A percentile compares a stretch with the other conserved stretches of the same genome.
Evolutionary conservation across 2,797 vertebrate genomes (phyloP).

Genomic region (Holocentrus rufus): DNA sequence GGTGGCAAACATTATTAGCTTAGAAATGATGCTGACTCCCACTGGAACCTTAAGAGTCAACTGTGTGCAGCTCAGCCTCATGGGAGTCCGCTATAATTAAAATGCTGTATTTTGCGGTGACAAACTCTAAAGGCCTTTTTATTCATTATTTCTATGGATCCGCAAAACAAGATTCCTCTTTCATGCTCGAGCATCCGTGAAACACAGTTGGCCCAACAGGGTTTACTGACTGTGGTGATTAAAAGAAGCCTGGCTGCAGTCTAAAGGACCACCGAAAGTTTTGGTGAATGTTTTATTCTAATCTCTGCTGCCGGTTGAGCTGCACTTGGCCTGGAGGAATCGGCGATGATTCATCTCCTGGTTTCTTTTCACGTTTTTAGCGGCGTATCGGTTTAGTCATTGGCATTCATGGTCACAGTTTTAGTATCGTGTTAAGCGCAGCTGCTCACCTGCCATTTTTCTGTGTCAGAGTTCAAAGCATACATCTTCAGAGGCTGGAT

Average conservation of each 20-base stretch:
- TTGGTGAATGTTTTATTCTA: slow-evolving; percentile 24
- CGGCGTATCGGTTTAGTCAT: background rate
- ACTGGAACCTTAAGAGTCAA: slow-evolving; percentile 46
- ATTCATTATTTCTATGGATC: slow-evolving; percentile 82
- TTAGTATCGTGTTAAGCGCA: background rate
- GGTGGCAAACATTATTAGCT: slow-evolving; percentile 71
- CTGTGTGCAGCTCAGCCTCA: slow-evolving; percentile 58
- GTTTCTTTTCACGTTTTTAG: background rate
- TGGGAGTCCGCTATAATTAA: slow-evolving; percentile 74
- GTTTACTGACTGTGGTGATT: slow-evolving; percentile 59
- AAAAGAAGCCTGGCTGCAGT: slow-evolving; percentile 58
- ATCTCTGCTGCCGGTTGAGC: slow-evolving; percentile 1
- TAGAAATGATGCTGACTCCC: slow-evolving; percentile 52
- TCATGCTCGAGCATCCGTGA: slow-evolving; percentile 79
- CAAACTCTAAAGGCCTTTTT: slow-evolving; percentile 67
- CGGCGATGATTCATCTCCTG: background rate
- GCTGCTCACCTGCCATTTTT: background rate
- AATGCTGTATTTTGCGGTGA: slow-evolving; percentile 67
- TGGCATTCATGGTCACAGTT: background rate
- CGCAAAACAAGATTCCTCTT: slow-evolving; percentile 77
- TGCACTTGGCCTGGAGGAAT: background rate
- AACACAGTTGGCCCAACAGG: slow-evolving; percentile 74
- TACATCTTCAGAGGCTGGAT: background rate
- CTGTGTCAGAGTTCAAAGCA: slow-evolving; percentile 4
- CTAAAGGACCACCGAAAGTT: slow-evolving; percentile 26